Conservation (phyloP, 2,888 invertebrate species). For the Drepana falcataria region DNA sequence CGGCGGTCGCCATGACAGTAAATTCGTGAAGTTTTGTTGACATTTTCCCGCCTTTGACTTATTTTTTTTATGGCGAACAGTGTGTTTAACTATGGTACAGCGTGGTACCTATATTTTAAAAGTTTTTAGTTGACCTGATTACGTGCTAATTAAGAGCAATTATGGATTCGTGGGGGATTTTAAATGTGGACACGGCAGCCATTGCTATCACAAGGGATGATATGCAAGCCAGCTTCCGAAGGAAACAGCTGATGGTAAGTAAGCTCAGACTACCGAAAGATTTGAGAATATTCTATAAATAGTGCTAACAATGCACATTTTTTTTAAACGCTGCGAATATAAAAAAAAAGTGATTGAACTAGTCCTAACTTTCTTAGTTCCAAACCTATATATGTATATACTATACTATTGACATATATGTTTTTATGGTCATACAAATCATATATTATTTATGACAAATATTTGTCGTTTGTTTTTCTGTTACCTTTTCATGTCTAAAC, state of each 20-base stretch:
- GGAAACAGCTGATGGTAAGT: constrained; percentile 59
- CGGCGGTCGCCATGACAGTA: constrained; percentile 34
- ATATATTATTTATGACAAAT: too few relatives aligned
- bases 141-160: constrained; percentile 9
- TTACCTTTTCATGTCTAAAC: too few relatives aligned
- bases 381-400: too few relatives aligned
- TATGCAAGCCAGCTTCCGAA: constrained; percentile 71
- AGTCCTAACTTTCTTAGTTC: too few relatives aligned
- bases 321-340: neutral
- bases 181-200: constrained; percentile 81
- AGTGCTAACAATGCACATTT: neutral
- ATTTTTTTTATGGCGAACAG: too few relatives aligned
- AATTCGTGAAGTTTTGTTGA: constrained; percentile 21
- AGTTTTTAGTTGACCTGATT: constrained; percentile 3
- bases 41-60: constrained; percentile 7
- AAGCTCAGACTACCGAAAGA: neutral
- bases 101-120: too few relatives aligned
- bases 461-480: too few relatives aligned
- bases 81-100: too few relatives aligned
- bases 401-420: too few relatives aligned
- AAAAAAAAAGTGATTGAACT: neutral
- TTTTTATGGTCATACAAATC: too few relatives aligned
- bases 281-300: neutral
- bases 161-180: constrained; percentile 87
- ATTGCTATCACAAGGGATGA: constrained; percentile 86